Conservation (phyloP, 2,888 invertebrate species). For the Agonopterix arenella region DNA sequence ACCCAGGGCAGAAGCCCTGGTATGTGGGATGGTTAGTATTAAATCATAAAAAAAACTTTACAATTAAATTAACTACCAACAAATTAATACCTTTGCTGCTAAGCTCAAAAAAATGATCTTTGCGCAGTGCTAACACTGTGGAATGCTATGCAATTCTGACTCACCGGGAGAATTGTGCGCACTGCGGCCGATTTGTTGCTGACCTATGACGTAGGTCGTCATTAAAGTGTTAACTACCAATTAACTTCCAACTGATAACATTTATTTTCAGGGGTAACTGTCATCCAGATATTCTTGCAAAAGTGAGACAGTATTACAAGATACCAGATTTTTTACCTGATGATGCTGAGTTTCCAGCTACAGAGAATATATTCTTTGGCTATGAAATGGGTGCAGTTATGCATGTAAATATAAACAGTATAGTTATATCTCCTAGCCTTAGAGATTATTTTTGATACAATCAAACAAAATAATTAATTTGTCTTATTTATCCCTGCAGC, state of each 20-base stretch:
- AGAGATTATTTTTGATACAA: no score
- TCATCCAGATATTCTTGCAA: conserved; percentile 85
- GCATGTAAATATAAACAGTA: conserved; percentile 81
- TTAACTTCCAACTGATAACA: neutral
- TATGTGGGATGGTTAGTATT: conserved; percentile 91
- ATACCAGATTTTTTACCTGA: conserved; percentile 91
- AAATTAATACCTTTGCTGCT: no score
- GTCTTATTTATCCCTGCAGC: conserved; percentile 63
- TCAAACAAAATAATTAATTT: neutral
- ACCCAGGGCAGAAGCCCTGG: conserved; percentile 83
- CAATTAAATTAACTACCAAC: no score
- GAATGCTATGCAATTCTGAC: no score
- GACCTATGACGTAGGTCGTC: no score
- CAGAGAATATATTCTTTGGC: conserved; percentile 95
- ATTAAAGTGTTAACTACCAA: no score
- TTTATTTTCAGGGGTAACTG: conserved; percentile 85
- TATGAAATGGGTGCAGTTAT: conserved; percentile 93
- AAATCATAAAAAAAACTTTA: no score
- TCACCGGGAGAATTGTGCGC: no score
- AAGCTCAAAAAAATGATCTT: no score
- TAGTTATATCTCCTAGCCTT: no score
- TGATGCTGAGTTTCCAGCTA: conserved; percentile 91
- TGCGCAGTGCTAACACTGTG: no score
- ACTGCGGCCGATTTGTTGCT: no score
- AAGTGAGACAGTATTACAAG: conserved; percentile 85